Conservation (phyloP, 2,113 vertebrate genomes). For the Etia nguti region DNA sequence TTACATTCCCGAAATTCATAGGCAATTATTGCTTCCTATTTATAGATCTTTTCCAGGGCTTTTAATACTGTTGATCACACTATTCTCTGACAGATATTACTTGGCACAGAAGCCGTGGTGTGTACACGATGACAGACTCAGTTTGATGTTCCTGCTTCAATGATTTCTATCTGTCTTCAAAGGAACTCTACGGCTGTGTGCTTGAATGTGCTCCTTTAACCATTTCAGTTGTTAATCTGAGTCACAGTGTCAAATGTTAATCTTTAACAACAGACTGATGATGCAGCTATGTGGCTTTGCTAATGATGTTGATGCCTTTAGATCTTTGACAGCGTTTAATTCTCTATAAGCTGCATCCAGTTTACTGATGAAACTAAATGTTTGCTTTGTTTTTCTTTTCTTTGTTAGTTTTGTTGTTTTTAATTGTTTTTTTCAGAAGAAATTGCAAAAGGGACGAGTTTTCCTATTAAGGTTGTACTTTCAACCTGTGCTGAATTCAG, state of each 20-base stretch:
- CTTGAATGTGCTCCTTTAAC: not conserved
- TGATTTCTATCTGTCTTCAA: slow-evolving; percentile 17
- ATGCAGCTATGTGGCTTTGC: not conserved
- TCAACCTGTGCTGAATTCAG: not conserved
- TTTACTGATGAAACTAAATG: not conserved
- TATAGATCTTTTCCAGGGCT: slow-evolving; percentile 25
- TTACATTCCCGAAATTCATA: slow-evolving; percentile 6
- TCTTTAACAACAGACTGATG: not conserved
- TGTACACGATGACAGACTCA: slow-evolving; percentile 19
- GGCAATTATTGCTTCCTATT: slow-evolving; percentile 31
- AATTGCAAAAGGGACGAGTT: not conserved
- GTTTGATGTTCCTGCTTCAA: slow-evolving; percentile 14
- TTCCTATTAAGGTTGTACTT: not conserved
- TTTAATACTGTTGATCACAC: slow-evolving; percentile 28
- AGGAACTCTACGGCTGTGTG: not conserved
- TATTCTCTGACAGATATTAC: slow-evolving; percentile 29
- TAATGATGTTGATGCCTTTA: slow-evolving; percentile 1
- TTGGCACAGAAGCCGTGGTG: not conserved
- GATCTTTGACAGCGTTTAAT: not conserved
- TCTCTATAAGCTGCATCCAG: not conserved
- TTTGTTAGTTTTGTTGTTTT: not conserved
- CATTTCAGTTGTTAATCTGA: not conserved
- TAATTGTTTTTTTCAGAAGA: not conserved
- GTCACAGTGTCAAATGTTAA: slow-evolving; percentile 4
- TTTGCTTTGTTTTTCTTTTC: not conserved